Evolutionary conservation across 2,797 vertebrate species (phyloP), one percentile per base, ranked within the genome.

Genomic region (Limnodromus scolopaceus): DNA sequence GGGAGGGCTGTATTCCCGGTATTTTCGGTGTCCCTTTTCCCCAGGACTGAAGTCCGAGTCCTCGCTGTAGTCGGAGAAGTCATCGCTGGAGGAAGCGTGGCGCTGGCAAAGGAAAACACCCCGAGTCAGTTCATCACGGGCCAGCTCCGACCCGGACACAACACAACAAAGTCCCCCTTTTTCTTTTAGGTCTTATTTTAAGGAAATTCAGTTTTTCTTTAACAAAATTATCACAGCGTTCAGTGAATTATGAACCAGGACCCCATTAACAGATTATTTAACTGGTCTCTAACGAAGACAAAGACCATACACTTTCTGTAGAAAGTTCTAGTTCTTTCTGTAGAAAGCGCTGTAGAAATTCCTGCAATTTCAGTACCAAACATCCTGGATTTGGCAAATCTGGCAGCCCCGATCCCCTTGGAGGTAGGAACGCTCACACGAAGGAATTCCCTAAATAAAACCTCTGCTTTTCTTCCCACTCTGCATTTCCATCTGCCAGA

Each of bases 41-140:
- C 97, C 98, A 3, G 99, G 99, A 90, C 99, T 99, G 97, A 99
- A 99, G 94, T 99, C 99, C 0, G 99, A 99, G 39, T 99, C 99
- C 1, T 99, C 99, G 1, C 99, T 99, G 97, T 94, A 99, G 93
- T 99, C 99, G 0, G 99, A 99, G 95, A 99, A 99, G 48, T 99
- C 99, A 6, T 99, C 99, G 5, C 99, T 99, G 65, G 99, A 99
- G 6, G 99, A 99, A 0, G 99, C 98, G 16, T 99, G 99, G 12
- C 99, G 99, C 99, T 99, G 97, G 97, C 14, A 65, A 78, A 60
- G 38, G 25, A 32, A 46, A 71, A 43, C 7, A 17, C 1, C 3
- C 2, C 1, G 38, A 7, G 34, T 4, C 1, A 10, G 55, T 68
- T 32, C 10, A 38, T 16, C 20, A 19, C 6, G 1, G 55, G 43